Evolutionary conservation across 2,797 vertebrate genomes (phyloP), one percentile per base, ranked within the genome.

Genomic region (Lepilemur septentrionalis): DNA sequence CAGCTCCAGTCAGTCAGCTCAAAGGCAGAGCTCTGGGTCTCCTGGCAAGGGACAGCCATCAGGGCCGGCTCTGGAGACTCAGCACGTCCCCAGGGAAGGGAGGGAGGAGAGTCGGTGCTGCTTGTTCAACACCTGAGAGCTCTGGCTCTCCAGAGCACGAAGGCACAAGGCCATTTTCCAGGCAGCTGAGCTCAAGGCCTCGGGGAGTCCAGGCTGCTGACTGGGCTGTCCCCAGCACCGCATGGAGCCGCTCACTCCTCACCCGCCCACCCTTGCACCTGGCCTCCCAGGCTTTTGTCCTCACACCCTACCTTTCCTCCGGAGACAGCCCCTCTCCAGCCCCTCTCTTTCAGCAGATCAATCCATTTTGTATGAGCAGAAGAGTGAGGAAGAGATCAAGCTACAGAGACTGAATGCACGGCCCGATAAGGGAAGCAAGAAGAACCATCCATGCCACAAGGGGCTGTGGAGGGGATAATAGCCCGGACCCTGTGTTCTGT

Each of bases 401-500:
- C 94, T 98, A 86, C 95, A 94, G 98, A 97, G 96, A 73, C 97
- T 97, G 95, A 98, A 98, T 98, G 97, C 95, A 93, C 65, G 69
- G 91, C 92, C 93, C 35, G 97, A 98, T 98, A 98, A 98, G 96
- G 91, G 94, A 97, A 63, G 30, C 70, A 94, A 93, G 96, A 98
- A 97, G 97, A 95, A 97, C 94, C 92, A 81, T 97, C 98, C 94
- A 95, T 81, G 97, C 97, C 98, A 96, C 89, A 41, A 97, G 97
- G 94, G 92, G 95, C 95, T 59, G 72, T 91, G 92, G 94, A 94
- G 91, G 96, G 95, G 98, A 97, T 94, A 97, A 98, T 94, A 98
- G 97, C 91, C 96, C 97, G 95, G 98, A 94, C 98, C 97, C 95
- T 81, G 96, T 92, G 89, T 95, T 97, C 97, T 97, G 93, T 83